Evolutionary conservation across 2,888 invertebrate species (phyloP).

Genomic region (Papilio elwesi): DNA sequence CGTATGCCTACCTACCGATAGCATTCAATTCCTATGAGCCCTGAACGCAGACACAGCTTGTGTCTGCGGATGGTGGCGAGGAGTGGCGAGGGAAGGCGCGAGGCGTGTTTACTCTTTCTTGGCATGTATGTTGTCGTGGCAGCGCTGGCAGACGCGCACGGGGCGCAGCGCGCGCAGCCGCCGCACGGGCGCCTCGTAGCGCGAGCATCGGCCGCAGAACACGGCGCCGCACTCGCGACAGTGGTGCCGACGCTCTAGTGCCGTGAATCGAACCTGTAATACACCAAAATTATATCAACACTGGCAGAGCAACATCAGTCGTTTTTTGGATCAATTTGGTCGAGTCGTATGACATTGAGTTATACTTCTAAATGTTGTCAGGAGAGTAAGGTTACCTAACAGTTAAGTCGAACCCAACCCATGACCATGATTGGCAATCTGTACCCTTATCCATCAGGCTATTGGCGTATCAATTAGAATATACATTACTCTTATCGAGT

Average conservation of each 20-base stretch:
- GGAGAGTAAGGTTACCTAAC: too few species aligned
- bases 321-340: not conserved
- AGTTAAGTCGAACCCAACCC: too few species aligned
- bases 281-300: not conserved
- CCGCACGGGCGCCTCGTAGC: constrained; percentile 98
- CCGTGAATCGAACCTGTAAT: constrained; percentile 88
- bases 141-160: constrained; percentile 97
- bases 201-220: constrained; percentile 98
- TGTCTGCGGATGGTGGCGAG: not conserved
- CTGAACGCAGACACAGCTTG: too few species aligned
- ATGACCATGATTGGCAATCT: too few species aligned
- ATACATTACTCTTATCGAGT: too few species aligned
- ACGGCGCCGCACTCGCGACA: constrained; percentile 99
- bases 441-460: too few species aligned
- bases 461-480: too few species aligned
- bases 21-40: not conserved
- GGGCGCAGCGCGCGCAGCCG: constrained; percentile 96
- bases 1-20: not conserved
- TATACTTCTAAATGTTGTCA: constrained; percentile 46
- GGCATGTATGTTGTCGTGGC: constrained; percentile 84
- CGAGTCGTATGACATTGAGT: too few species aligned
- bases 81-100: not conserved
- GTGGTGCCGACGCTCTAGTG: constrained; percentile 97
- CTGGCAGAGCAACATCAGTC: not conserved
- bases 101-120: constrained; percentile 44